A percentile compares a stretch with the other conserved stretches of the same genome.
Conservation (phyloP, 2,797 vertebrate genomes). For the Adelosebastes latens region DNA sequence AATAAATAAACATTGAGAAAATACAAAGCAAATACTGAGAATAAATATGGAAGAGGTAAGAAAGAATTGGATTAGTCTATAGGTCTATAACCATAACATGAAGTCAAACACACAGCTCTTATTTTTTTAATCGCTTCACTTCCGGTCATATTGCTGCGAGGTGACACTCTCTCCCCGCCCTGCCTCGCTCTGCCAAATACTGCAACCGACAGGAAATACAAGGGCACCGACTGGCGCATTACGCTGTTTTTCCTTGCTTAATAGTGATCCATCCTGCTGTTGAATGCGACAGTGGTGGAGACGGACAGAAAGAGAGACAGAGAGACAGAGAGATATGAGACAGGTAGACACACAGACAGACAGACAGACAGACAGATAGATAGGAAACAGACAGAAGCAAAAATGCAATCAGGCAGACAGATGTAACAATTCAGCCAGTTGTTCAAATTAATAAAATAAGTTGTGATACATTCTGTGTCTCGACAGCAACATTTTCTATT, state of each 20-base stretch:
- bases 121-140: constrained; percentile 18
- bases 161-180: constrained; percentile 66
- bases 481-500: not conserved
- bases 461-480: not conserved
- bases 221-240: constrained; percentile 57
- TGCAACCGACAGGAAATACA: constrained; percentile 58
- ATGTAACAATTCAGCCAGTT: not conserved
- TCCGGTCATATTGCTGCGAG: constrained; percentile 18
- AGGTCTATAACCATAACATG: not conserved
- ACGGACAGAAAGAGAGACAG: not conserved
- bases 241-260: constrained; percentile 69
- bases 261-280: constrained; percentile 72
- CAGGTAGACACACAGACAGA: not conserved
- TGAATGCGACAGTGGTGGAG: constrained; percentile 62
- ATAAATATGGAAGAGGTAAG: not conserved
- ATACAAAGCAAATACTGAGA: not conserved
- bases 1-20: not conserved
- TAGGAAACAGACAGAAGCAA: not conserved
- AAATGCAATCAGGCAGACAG: not conserved
- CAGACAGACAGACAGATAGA: not conserved
- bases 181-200: constrained; percentile 72
- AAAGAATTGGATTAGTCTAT: not conserved
- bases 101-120: constrained; percentile 19
- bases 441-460: not conserved
- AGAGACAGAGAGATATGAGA: not conserved